Conservation (phyloP, 1,140 invertebrate genomes). For the Drosophila nigrodunni region DNA sequence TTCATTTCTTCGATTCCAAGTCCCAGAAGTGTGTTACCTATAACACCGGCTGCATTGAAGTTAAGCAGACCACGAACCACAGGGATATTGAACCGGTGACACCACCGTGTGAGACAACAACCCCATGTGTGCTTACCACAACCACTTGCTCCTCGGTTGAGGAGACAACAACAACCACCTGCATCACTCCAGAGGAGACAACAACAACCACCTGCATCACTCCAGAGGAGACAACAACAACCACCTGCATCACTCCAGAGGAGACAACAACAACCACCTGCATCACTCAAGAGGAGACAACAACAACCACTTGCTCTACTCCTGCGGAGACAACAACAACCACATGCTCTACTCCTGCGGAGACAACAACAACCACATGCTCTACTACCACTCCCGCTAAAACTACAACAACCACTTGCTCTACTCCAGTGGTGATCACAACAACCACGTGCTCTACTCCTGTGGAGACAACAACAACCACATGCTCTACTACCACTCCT, state of each 20-base stretch:
- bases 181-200: background rate
- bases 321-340: background rate
- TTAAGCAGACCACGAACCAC: constrained; percentile 6
- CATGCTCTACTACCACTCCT: constrained; percentile 4
- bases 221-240: constrained; percentile 10
- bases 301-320: constrained; percentile 11
- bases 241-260: background rate
- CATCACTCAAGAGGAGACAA: background rate
- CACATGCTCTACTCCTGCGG: background rate
- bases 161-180: background rate
- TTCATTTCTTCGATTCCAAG: constrained; percentile 63
- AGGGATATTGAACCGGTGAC: background rate
- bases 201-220: constrained; percentile 6
- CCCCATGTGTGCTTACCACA: constrained; percentile 18
- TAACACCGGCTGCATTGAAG: constrained; percentile 61
- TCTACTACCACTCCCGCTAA: background rate
- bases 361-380: background rate
- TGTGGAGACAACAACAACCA: constrained; percentile 1
- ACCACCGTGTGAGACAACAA: constrained; percentile 34
- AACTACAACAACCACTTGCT: background rate
- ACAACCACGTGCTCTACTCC: background rate
- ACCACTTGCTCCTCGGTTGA: background rate
- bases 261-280: background rate
- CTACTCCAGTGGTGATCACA: too few species aligned
- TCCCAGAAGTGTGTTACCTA: constrained; percentile 58